Evolutionary conservation across 2,888 invertebrate species (phyloP).

Genomic region (Cyclophora punctaria): DNA sequence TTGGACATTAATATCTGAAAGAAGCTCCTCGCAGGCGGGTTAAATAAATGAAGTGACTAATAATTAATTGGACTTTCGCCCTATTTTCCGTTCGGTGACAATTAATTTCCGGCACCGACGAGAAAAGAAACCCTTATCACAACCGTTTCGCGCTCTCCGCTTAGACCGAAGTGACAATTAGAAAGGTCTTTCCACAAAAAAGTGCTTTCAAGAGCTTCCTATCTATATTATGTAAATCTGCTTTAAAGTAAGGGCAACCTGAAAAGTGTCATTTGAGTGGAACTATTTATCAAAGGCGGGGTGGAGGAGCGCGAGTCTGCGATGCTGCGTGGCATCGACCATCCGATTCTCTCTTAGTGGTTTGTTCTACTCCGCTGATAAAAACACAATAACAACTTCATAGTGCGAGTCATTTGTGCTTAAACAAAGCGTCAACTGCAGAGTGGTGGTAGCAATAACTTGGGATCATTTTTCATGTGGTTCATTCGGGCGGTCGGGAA

Average conservation of each 20-base stretch:
- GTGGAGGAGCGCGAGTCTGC: constrained; percentile 23
- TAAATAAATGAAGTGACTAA: constrained; percentile 75
- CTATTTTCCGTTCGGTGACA: constrained; percentile 74
- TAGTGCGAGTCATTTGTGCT: constrained; percentile 72
- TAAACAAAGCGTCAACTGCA: constrained; percentile 74
- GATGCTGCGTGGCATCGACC: constrained; percentile 19
- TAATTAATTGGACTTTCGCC: constrained; percentile 75
- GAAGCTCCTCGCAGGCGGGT: constrained; percentile 58
- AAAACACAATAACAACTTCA: constrained; percentile 64
- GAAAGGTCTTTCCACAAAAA: constrained; percentile 39
- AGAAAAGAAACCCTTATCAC: constrained; percentile 73
- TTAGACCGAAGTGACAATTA: constrained; percentile 58
- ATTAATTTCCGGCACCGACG: constrained; percentile 69
- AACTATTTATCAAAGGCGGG: constrained; percentile 52
- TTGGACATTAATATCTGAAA: constrained; percentile 63
- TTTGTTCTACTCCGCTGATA: constrained; percentile 34
- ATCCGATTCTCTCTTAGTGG: neutral
- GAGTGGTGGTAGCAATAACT: constrained; percentile 70
- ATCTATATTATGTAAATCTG: constrained; percentile 23
- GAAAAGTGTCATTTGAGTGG: constrained; percentile 28
- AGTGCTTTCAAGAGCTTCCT: constrained; percentile 20
- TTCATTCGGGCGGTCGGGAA: constrained; percentile 71
- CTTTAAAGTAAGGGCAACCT: constrained; percentile 15
- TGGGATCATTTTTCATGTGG: constrained; percentile 73
- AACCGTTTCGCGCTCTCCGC: constrained; percentile 56